Conservation (phyloP, 2,113 vertebrate species). For the Esox niger region DNA sequence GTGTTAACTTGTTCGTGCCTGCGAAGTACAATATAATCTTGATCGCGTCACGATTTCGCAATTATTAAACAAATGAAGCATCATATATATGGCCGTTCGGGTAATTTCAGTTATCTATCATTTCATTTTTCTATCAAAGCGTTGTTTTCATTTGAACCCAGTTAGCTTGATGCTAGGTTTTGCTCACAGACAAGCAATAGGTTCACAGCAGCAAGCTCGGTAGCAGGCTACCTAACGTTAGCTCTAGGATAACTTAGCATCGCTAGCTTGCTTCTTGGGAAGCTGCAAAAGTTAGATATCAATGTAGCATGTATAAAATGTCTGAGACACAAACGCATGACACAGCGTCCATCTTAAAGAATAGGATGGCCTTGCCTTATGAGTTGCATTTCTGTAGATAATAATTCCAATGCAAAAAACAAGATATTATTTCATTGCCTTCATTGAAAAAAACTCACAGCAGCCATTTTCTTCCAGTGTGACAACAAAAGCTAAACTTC, state of each 20-base stretch:
- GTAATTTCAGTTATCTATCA: too few relatives aligned
- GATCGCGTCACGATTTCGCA: too few relatives aligned
- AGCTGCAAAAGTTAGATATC: conserved; percentile 57
- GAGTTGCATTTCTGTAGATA: conserved; percentile 64
- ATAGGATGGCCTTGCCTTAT: conserved; percentile 60
- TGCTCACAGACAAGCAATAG: conserved; percentile 22
- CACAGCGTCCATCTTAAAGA: conserved; percentile 19
- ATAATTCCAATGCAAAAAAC: conserved; percentile 56
- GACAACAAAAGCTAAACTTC: conserved; percentile 81
- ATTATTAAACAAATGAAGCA: too few relatives aligned
- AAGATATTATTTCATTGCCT: conserved; percentile 68
- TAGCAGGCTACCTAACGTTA: conserved; percentile 33
- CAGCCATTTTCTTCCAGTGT: conserved; percentile 82
- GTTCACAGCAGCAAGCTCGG: conserved; percentile 61
- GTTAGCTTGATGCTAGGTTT: background rate
- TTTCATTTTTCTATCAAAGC: too few relatives aligned
- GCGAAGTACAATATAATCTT: too few relatives aligned
- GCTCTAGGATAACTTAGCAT: conserved; percentile 49
- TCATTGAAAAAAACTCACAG: conserved; percentile 76
- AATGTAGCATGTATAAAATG: too few relatives aligned
- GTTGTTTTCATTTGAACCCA: background rate
- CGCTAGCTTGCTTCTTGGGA: conserved; percentile 52
- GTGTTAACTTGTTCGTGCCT: too few relatives aligned
- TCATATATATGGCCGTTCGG: too few relatives aligned
- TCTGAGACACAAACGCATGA: conserved; percentile 13